Percentiles rank a stretch among this genome's conserved stretches.
These are phyloP conservation scores for Rhagium mordax DNA, from an alignment of 2,888 invertebrate genomes.

Conservation along the genomic window DNA sequence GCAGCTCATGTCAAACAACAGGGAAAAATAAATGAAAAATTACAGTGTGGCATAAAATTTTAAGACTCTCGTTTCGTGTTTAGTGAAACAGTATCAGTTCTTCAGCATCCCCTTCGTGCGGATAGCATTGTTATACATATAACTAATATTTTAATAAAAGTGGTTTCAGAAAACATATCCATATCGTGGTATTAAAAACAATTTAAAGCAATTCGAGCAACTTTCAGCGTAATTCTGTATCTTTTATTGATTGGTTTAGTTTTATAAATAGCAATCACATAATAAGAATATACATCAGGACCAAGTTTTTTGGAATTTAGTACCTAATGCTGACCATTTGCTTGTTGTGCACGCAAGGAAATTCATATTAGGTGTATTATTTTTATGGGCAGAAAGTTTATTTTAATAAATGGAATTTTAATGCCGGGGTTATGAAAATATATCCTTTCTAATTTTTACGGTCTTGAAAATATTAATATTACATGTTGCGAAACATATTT, in stretches of 20 bases:
- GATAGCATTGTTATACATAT: neutral
- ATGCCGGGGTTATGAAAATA: no score
- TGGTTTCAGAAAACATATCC: neutral
- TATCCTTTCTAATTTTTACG: no score
- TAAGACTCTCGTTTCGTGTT: neutral
- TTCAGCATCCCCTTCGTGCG: neutral
- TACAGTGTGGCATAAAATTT: no score
- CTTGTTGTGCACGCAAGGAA: conserved; percentile 2
- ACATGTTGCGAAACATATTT: no score
- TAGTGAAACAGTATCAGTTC: neutral
- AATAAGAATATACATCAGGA: neutral
- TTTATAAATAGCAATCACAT: neutral
- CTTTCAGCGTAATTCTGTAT: neutral
- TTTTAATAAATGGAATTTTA: neutral
- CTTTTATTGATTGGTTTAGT: neutral
- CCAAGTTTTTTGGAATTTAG: neutral
- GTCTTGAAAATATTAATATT: no score
- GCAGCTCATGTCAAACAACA: no score
- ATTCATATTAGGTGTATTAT: conserved; percentile 17
- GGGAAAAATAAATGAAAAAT: no score
- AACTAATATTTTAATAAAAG: neutral
- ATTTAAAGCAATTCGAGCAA: neutral
- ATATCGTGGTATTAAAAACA: neutral
- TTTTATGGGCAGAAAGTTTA: neutral
- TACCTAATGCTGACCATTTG: neutral